phyloP scores from a whole-genome alignment of 2,797 vertebrate species.

The Gallinago stenura region DNA sequence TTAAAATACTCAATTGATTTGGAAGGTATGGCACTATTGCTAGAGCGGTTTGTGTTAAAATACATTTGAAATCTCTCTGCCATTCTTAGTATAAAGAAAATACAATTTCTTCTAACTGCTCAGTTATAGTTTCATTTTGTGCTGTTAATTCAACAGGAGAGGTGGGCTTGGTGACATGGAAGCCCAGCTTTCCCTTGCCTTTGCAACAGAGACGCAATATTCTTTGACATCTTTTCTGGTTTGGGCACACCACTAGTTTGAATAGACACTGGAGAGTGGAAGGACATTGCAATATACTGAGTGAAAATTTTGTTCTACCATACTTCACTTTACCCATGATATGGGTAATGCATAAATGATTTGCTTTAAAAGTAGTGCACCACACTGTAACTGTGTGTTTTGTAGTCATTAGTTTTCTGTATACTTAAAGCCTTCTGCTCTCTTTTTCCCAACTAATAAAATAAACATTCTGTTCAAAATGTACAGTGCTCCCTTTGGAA shows the following conservation, averaged over 20 bases:
- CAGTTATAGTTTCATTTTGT: background rate
- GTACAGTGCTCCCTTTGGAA: accelerated
- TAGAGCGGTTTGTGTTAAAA: background rate
- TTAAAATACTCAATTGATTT: background rate
- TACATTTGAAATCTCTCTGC: background rate
- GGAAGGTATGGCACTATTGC: background rate
- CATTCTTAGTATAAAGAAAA: background rate
- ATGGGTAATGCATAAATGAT: background rate
- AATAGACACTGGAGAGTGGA: background rate
- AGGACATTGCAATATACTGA: background rate
- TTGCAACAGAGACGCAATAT: background rate
- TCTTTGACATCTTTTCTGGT: background rate
- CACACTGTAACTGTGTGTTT: background rate
- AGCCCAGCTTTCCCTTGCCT: background rate
- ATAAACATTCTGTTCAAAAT: background rate
- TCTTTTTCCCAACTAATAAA: background rate
- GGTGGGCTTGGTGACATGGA: background rate
- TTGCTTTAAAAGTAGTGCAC: background rate
- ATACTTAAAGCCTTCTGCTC: background rate
- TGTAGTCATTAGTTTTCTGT: background rate
- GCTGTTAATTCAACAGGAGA: background rate
- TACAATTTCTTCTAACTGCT: background rate
- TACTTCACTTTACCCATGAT: background rate
- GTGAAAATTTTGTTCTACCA: background rate
- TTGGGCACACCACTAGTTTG: background rate